Base-by-base conservation (phyloP, 2,113 vertebrate genomes). In the Lanius ludovicianus region DNA sequence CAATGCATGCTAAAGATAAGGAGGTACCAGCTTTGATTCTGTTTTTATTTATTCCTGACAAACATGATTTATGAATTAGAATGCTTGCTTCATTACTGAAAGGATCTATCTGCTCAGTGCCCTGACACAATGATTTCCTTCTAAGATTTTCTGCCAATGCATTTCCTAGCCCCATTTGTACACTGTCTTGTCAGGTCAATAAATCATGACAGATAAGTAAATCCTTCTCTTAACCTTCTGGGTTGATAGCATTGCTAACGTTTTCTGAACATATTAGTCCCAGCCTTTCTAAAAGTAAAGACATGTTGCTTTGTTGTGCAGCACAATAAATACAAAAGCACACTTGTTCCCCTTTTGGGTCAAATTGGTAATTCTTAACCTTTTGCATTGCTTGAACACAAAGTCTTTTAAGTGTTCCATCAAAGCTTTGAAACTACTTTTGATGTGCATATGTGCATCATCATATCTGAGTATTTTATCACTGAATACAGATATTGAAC, bases 151-250 rank as follows among this genome's bases (percentile, higher is more conserved):
- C 93, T 95, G 92, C 86, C 74, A 7, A 1, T 85, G 89, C 78
- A 90, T 96, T 97, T 97, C 67, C 74, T 74, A 89, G 82, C n/a
- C 80, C 65, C 33, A 65, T 96, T 91, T 95, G 85, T 96, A 84
- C 44, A 69, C 75, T 52, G 9, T 14, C 80, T 96, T 97, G 96
- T 97, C 98, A 95, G 93, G 82, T 88, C 87, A 95, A 97, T 97
- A 97, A 97, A 98, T 98, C 96, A 97, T 84, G 85, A 86, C 11
- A 97, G 97, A 97, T 97, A 97, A 97, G 92, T 95, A 97, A 98
- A 98, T 97, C 95, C 92, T 97, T 95, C 90, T 95, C 89, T 97
- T 97, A 97, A 96, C 97, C 90, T 98, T 97, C 96, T 59, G 80
- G 60, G 89, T 84, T 87, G 93, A 98, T 82, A 96, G 70, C 59